Evolutionary conservation across 2,113 vertebrate genomes (phyloP).

Genomic region (Cygnus atratus): DNA sequence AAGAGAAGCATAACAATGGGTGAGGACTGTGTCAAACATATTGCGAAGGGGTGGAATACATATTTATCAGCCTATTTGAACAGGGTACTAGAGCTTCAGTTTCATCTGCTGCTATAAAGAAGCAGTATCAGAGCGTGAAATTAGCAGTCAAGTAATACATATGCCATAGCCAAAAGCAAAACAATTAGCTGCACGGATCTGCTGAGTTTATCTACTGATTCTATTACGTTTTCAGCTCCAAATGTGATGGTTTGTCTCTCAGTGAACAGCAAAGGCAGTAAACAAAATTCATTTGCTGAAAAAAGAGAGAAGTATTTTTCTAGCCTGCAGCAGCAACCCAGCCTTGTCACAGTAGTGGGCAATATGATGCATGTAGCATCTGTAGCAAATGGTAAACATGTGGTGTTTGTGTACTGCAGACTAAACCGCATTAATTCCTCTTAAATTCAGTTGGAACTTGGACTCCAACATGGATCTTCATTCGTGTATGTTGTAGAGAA

Average conservation of each 20-base stretch:
- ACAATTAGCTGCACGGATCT: slow-evolving; percentile 30
- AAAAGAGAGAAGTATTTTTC: not conserved
- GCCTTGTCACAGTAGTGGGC: not conserved
- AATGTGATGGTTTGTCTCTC: slow-evolving; percentile 16
- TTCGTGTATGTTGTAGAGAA: not conserved
- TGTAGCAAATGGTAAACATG: not conserved
- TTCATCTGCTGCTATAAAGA: slow-evolving; percentile 42
- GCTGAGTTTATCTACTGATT: slow-evolving; percentile 34
- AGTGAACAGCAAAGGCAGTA: slow-evolving; percentile 6
- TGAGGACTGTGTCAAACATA: not conserved
- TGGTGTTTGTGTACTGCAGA: not conserved
- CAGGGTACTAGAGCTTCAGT: not conserved
- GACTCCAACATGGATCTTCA: not conserved
- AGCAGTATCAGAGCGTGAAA: slow-evolving; percentile 53
- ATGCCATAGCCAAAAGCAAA: slow-evolving; percentile 55
- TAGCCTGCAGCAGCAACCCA: slow-evolving; percentile 17
- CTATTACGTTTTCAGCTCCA: not conserved
- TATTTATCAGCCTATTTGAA: slow-evolving; percentile 40
- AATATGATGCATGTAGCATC: not conserved
- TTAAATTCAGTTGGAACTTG: not conserved
- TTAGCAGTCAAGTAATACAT: slow-evolving; percentile 59
- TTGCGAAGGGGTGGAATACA: not conserved
- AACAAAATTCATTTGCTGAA: slow-evolving; percentile 38
- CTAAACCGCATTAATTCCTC: not conserved
- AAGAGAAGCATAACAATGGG: not conserved